Evolutionary conservation across 2,113 vertebrate species (phyloP), one percentile per base, ranked within the genome.

Genomic region (Pantherophis guttatus): DNA sequence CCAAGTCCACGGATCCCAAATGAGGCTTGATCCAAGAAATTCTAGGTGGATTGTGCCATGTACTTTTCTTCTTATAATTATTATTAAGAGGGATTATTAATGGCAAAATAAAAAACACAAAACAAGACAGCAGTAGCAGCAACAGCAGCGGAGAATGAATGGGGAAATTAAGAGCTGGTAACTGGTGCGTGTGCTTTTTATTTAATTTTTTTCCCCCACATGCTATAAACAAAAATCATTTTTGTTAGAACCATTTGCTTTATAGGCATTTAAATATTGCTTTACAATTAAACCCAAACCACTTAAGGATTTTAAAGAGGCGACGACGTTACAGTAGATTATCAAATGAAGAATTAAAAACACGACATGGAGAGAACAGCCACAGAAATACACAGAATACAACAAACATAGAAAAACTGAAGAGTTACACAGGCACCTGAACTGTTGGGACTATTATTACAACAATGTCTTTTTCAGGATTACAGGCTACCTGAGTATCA

Each of bases 181-280:
- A 81, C 17, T 44, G 53, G 54, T 5, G 57, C 1, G 39, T 70
- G 87, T 90, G 87, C 48, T 62, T 91, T 86, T 53, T 53, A 53
- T 85, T 52, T 70, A 48, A 48, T 6, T 48, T 48, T 48, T 90
- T 54, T 39, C 50, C 54, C 21, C 75, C 53, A 65, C 93, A 90
- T 90, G 92, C 95, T 95, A 93, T 91, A 95, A 94, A 95, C 93
- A 92, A 90, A 89, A 92, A 94, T 92, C 86, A 90, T 23, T 11
- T 54, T 94, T 39, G 53, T 58, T 88, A 53, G 44, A 92, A 88
- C 44, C 12, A n/a, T 44, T 15, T n/a, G 90, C 21, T 62, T 88
- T 53, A 90, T 88, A 48, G 55, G 19, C 24, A 93, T 90, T 93
- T 91, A 93, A 92, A 94, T 88, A 89, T 92, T 92, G 93, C 95